phyloP scores from a whole-genome alignment of 2,113 vertebrate species.

The Thunnus maccoyii region DNA sequence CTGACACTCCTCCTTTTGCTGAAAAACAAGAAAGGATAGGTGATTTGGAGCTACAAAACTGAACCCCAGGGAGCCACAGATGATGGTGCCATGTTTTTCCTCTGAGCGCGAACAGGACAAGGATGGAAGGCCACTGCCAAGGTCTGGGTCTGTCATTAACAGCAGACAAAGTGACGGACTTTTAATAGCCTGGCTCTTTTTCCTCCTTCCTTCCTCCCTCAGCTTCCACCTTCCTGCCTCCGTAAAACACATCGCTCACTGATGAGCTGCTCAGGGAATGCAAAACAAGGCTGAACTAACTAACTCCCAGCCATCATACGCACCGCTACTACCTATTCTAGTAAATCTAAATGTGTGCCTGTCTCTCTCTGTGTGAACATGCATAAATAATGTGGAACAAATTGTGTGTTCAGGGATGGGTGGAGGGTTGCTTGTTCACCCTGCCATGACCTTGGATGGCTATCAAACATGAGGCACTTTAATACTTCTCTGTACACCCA shows the following conservation, averaged over 20 bases:
- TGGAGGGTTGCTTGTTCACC: conserved; percentile 1
- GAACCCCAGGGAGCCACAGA: conserved; percentile 40
- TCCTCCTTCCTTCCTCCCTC: conserved; percentile 74
- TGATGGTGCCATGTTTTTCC: conserved; percentile 26
- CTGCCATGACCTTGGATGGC: not conserved
- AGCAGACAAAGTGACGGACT: conserved; percentile 54
- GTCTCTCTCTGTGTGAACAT: not conserved
- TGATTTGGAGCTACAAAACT: conserved; percentile 33
- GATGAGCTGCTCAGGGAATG: conserved; percentile 19
- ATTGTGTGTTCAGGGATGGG: conserved; percentile 21
- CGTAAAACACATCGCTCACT: conserved; percentile 41
- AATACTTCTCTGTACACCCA: not conserved
- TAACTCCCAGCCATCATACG: conserved; percentile 2
- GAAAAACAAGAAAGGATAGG: conserved; percentile 68
- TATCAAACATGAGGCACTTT: not conserved
- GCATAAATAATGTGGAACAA: conserved; percentile 21
- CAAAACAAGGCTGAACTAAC: conserved; percentile 14
- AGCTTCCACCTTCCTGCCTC: conserved; percentile 73
- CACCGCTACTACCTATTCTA: not conserved
- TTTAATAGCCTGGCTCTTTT: conserved; percentile 72
- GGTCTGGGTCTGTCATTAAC: conserved; percentile 67
- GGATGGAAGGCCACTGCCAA: conserved; percentile 60
- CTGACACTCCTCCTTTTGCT: conserved; percentile 83
- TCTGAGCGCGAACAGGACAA: conserved; percentile 42
- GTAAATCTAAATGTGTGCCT: conserved; percentile 11